Conservation (phyloP, 2,888 invertebrate species). For the Cacoxenus indagator region DNA sequence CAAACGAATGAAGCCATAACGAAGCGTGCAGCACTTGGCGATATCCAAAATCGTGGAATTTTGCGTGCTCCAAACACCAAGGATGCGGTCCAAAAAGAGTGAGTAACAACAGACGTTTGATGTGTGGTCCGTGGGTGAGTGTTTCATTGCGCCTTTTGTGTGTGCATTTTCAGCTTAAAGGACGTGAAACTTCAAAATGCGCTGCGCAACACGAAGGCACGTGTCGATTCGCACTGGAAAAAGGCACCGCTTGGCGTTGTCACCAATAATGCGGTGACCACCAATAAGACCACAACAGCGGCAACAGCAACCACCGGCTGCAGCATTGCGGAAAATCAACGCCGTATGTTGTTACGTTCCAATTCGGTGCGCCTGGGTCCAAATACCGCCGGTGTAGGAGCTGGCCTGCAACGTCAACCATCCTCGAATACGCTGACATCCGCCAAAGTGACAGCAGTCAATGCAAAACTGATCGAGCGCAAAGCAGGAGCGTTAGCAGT, state of each 20-base stretch:
- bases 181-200: slow-evolving; percentile 53
- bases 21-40: slow-evolving; percentile 72
- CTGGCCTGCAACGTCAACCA: slow-evolving; percentile 37
- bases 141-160: too few species aligned
- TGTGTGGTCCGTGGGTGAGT: too few species aligned
- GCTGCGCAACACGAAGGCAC: slow-evolving; percentile 67
- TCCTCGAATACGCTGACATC: slow-evolving; percentile 31
- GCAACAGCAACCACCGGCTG: slow-evolving; percentile 10
- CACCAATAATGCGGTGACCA: slow-evolving; percentile 23
- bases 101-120: too few species aligned
- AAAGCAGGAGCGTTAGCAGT: slow-evolving; percentile 40
- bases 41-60: slow-evolving; percentile 72
- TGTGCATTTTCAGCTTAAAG: slow-evolving; percentile 49
- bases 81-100: slow-evolving; percentile 65
- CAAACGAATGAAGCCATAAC: slow-evolving; percentile 53
- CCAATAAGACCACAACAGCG: slow-evolving; percentile 18
- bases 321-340: background rate
- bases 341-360: slow-evolving; percentile 20
- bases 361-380: slow-evolving; percentile 12
- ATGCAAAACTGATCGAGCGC: slow-evolving; percentile 59
- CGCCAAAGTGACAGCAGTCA: slow-evolving; percentile 52
- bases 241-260: slow-evolving; percentile 49
- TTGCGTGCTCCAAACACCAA: slow-evolving; percentile 50
- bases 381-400: slow-evolving; percentile 27
- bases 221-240: slow-evolving; percentile 69